Evolutionary conservation across 2,888 invertebrate genomes (phyloP), one percentile per base, ranked within the genome.

Genomic region (Oscheius sp.): DNA sequence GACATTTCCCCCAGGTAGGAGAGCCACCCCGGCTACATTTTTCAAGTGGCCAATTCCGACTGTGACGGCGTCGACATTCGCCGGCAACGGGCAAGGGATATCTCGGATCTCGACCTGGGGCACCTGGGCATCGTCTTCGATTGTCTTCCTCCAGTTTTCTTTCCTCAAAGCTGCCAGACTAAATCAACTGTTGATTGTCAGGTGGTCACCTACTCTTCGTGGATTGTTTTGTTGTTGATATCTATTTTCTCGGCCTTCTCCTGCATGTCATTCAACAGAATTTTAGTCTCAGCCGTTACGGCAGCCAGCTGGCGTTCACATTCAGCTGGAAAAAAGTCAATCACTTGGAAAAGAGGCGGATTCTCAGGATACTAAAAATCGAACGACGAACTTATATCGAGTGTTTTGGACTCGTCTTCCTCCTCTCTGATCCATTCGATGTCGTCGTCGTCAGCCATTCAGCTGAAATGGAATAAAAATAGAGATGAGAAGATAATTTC

Each of bases 61-160:
- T 21, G 75, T 45, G 16, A 81, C 81, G 7, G 81, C 78, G 68
- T 81, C 81, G 9, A 81, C 81, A 66, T 80, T 80, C 49, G 69
- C 49, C 13, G 80, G 77, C 23, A 80, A 68, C 0, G 78, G 76
- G 71, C 27, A 76, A 58, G 55, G 49, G 6, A 61, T 29, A 35
- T 64, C 46, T 3, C 23, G 12, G 41, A 27, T 45, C 35, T 41
- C 49, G 0, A 45, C 55, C 18, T 18, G 29, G 5, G 71, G 71
- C 18, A 71, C 61, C 35, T 72, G 72, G 7, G 49, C 66, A 3
- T 66, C 64, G 45, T 72, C 72, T 55, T 72, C 72, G 23, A 72
- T 72, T 21, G 72, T 72, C 56, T 72, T 72, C n/a, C 27, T 12
- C 35, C 35, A 35, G 35, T 35, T 35, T 5, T 16, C 49, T 0